Percentiles rank a stretch among this genome's conserved stretches.
Conservation (phyloP, 2,797 vertebrate genomes). For the Pristis pectinata region DNA sequence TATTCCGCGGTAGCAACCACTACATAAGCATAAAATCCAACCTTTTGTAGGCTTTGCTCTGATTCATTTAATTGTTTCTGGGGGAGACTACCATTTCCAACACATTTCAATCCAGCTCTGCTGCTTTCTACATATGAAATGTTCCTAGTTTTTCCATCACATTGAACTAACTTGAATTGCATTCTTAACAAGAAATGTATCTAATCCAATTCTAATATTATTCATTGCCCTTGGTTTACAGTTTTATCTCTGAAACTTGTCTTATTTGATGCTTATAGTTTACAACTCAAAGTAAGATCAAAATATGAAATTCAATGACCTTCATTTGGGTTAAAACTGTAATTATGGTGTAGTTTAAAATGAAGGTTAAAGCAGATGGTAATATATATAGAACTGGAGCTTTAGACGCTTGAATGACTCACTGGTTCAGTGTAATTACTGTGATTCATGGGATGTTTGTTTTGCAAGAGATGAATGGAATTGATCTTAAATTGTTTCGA, state of each 20-base stretch:
- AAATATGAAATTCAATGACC: background rate
- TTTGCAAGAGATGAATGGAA: constrained; percentile 12
- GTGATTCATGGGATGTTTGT: constrained; percentile 20
- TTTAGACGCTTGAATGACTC: constrained; percentile 6
- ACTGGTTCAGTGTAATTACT: constrained; percentile 16
- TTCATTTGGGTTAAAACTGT: background rate
- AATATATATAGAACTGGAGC: background rate
- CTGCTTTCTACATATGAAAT: background rate
- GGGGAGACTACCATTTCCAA: background rate
- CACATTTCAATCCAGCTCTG: background rate
- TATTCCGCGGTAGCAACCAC: too few species aligned
- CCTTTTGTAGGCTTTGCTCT: background rate
- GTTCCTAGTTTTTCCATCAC: background rate
- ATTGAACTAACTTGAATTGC: background rate
- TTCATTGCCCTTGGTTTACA: background rate
- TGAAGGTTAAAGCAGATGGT: background rate
- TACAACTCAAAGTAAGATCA: background rate
- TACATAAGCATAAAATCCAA: background rate
- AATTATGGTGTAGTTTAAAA: constrained; percentile 1
- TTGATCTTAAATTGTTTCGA: constrained; percentile 32
- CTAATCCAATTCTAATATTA: background rate
- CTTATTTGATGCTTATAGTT: background rate
- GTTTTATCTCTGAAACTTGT: background rate
- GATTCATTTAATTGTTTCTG: background rate
- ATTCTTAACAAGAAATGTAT: background rate